phyloP scores from a whole-genome alignment of 2,113 vertebrate genomes.

The Semicossyphus pulcher region DNA sequence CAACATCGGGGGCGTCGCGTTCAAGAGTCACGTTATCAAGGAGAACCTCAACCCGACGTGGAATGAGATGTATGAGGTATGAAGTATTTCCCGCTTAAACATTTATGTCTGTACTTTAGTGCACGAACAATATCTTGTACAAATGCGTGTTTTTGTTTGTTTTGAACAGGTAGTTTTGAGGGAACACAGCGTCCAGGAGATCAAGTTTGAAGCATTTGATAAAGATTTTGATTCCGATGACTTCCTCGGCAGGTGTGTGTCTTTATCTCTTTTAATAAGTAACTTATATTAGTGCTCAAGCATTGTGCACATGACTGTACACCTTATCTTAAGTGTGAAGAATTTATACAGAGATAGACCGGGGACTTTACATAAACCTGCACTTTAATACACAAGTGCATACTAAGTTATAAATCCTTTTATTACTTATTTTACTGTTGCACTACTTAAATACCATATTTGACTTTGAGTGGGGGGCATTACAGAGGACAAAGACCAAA shows the following conservation, averaged over 20 bases:
- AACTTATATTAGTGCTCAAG: neutral
- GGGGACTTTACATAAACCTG: neutral
- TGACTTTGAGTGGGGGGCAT: too few relatives aligned
- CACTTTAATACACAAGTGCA: neutral
- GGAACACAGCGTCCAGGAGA: constrained; percentile 79
- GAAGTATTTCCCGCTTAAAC: neutral
- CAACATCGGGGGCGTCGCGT: constrained; percentile 77
- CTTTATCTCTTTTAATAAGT: constrained; percentile 1
- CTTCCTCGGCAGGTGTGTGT: constrained; percentile 89
- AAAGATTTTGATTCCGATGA: constrained; percentile 93
- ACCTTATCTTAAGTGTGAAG: too few relatives aligned
- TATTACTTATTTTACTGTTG: neutral
- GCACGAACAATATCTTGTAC: neutral
- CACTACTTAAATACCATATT: too few relatives aligned
- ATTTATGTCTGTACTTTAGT: neutral
- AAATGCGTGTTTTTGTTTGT: constrained; percentile 1
- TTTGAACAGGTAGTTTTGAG: constrained; percentile 83
- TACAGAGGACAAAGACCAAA: neutral
- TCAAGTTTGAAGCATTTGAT: constrained; percentile 89
- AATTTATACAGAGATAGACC: too few relatives aligned
- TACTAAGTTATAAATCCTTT: neutral
- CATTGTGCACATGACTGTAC: too few relatives aligned
- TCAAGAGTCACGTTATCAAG: constrained; percentile 89
- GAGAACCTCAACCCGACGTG: constrained; percentile 92
- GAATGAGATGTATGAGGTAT: constrained; percentile 94